phyloP scores from a whole-genome alignment of 2,888 invertebrate species.

The Clunio marinus region DNA sequence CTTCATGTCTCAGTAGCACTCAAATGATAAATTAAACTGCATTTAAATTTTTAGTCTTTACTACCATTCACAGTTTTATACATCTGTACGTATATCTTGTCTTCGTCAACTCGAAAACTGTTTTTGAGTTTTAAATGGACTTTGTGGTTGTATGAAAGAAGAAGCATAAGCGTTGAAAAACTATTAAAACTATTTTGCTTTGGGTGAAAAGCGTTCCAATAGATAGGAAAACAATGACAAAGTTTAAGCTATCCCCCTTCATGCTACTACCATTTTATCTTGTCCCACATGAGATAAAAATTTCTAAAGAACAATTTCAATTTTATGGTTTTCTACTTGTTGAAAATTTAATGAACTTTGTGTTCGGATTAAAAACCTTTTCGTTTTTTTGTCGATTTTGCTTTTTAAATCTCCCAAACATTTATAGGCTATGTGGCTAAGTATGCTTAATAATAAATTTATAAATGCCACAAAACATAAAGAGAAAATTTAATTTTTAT shows the following conservation, averaged over 20 bases:
- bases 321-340: constrained; percentile 7
- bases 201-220: not conserved
- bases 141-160: not conserved
- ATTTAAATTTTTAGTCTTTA: not conserved
- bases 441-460: constrained; percentile 1
- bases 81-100: not conserved
- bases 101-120: not conserved
- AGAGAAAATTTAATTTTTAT: constrained; percentile 5
- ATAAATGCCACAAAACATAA: not conserved
- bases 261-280: not conserved
- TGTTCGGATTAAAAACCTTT: constrained; percentile 10
- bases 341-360: constrained; percentile 10
- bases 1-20: too few relatives aligned
- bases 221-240: not conserved
- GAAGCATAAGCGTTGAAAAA: too few relatives aligned
- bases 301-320: not conserved
- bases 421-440: not conserved
- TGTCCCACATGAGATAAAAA: not conserved
- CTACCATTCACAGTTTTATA: not conserved
- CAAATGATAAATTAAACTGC: too few relatives aligned
- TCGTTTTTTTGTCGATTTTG: not conserved
- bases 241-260: constrained; percentile 1
- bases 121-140: not conserved
- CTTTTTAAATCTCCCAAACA: not conserved
- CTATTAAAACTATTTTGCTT: constrained; percentile 5